phyloP scores from a whole-genome alignment of 2,113 vertebrate genomes.

The Hymenochirus boettgeri region DNA sequence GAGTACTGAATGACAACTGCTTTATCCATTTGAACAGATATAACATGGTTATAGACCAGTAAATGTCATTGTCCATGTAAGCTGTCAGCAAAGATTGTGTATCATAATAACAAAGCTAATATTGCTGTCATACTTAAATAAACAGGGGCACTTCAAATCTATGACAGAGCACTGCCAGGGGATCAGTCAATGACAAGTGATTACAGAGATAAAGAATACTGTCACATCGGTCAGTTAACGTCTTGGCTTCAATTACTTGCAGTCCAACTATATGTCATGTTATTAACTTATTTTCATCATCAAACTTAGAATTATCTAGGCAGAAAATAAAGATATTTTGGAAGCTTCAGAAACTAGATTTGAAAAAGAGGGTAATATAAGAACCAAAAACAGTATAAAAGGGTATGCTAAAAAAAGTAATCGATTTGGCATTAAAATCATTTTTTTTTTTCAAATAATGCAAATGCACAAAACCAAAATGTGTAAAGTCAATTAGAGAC shows the following conservation, averaged over 20 bases:
- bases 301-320: constrained; percentile 1
- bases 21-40: constrained; percentile 55
- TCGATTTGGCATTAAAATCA: too few species aligned
- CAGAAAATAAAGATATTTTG: too few species aligned
- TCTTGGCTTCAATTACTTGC: constrained; percentile 29
- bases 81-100: constrained; percentile 50
- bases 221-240: constrained; percentile 53
- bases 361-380: too few species aligned
- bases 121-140: constrained; percentile 62
- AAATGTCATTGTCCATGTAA: constrained; percentile 52
- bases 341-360: too few species aligned
- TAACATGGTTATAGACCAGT: constrained; percentile 46
- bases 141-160: constrained; percentile 43
- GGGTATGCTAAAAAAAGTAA: too few species aligned
- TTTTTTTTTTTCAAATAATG: too few species aligned
- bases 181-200: constrained; percentile 65
- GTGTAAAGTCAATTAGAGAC: too few species aligned
- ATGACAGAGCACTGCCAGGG: constrained; percentile 53
- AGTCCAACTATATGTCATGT: constrained; percentile 37
- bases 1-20: constrained; percentile 57
- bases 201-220: constrained; percentile 58
- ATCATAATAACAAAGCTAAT: constrained; percentile 52
- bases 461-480: too few species aligned
- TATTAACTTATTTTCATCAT: constrained; percentile 27
- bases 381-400: too few species aligned